A percentile compares a stretch with the other conserved stretches of the same genome.
These are phyloP conservation scores for Drosophila neotestacea DNA, from an alignment of 2,888 invertebrate species.

Conservation along the genomic window DNA sequence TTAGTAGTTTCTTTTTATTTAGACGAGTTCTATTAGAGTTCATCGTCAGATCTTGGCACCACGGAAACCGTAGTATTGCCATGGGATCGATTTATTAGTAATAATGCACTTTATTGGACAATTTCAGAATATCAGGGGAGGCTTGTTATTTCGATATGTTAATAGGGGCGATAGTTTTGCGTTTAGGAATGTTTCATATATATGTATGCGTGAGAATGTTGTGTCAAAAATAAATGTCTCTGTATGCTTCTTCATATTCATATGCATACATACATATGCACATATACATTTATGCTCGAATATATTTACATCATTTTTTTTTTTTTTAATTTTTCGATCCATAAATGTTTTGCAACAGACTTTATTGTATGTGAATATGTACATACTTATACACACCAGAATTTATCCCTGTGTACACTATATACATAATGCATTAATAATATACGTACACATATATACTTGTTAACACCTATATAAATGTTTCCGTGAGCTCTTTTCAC, in stretches of 20 bases:
- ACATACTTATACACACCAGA: slow-evolving; percentile 21
- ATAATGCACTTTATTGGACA: no score
- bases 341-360: slow-evolving; percentile 1
- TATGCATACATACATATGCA: not conserved
- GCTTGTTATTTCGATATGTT: not conserved
- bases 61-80: no score
- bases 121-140: not conserved
- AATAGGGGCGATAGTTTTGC: slow-evolving; percentile 1
- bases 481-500: not conserved
- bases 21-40: no score
- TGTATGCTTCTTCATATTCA: not conserved
- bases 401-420: not conserved
- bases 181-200: not conserved
- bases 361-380: slow-evolving; percentile 1
- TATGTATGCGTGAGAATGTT: not conserved
- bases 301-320: not conserved
- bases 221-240: slow-evolving; percentile 6
- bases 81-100: no score
- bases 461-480: not conserved
- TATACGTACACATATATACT: slow-evolving; percentile 16
- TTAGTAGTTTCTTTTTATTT: no score
- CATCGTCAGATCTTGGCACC: no score
- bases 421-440: slow-evolving; percentile 1
- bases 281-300: not conserved
- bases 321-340: not conserved